Conservation (phyloP, 2,797 vertebrate species). For the Dicrostonyx torquatus region DNA sequence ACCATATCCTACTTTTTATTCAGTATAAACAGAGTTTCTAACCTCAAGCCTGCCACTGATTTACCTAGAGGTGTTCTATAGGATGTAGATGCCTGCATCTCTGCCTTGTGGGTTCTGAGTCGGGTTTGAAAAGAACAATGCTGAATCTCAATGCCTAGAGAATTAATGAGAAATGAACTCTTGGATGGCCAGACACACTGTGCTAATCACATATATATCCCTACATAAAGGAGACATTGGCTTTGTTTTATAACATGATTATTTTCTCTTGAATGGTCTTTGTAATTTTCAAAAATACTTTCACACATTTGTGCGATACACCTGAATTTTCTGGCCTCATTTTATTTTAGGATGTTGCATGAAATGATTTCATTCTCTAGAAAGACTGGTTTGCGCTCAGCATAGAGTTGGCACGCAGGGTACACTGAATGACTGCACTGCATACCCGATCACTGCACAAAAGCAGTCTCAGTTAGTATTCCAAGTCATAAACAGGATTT, state of each 20-base stretch:
- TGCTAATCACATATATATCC: background rate
- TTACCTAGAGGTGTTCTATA: background rate
- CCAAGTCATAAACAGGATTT: background rate
- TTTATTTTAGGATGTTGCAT: constrained; percentile 9
- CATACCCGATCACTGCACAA: background rate
- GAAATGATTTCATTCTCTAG: constrained; percentile 22
- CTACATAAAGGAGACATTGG: background rate
- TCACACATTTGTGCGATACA: background rate
- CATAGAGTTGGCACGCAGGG: background rate
- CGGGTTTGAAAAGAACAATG: constrained; percentile 15
- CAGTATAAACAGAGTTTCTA: background rate
- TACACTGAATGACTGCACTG: background rate
- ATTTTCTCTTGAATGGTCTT: background rate
- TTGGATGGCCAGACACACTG: background rate
- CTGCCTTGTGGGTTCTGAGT: background rate
- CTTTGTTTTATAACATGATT: background rate
- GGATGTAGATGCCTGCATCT: background rate
- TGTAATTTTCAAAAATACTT: constrained; percentile 10
- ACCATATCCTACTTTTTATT: constrained; percentile 19
- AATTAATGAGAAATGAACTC: background rate
- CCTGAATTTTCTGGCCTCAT: background rate
- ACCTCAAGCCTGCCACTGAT: background rate
- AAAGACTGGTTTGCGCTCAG: background rate
- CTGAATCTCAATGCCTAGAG: background rate
- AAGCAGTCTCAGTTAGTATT: background rate